These are phyloP conservation scores for Dryobota labecula DNA, from an alignment of 2,888 invertebrate species.

Conservation along the genomic window DNA sequence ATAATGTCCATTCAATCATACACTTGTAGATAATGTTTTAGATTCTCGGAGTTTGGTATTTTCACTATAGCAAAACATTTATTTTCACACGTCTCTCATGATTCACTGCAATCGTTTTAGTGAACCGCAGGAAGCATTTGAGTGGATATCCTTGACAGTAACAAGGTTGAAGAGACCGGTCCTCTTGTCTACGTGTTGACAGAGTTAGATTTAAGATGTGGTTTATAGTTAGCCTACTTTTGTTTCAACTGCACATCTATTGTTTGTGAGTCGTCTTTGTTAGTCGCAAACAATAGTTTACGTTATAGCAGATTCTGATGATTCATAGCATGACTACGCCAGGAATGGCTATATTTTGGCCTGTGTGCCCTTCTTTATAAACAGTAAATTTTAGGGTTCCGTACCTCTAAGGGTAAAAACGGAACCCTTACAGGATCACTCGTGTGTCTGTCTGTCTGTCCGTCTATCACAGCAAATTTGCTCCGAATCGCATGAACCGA, in stretches of 20 bases:
- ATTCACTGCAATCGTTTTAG: slow-evolving; percentile 65
- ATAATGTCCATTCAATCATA: slow-evolving; percentile 8
- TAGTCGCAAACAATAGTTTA: slow-evolving; percentile 27
- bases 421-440: too few relatives aligned
- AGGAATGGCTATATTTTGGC: slow-evolving; percentile 6
- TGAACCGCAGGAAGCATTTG: slow-evolving; percentile 80
- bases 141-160: slow-evolving; percentile 86
- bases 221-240: slow-evolving; percentile 29
- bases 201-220: slow-evolving; percentile 27
- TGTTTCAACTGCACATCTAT: slow-evolving; percentile 31
- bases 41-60: slow-evolving; percentile 17
- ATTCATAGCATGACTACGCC: slow-evolving; percentile 26
- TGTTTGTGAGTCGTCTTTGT: slow-evolving; percentile 42
- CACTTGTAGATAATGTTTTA: background rate
- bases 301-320: slow-evolving; percentile 6
- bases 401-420: too few relatives aligned
- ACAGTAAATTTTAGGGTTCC: background rate
- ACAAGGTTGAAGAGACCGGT: slow-evolving; percentile 81
- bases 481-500: too few relatives aligned
- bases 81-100: slow-evolving; percentile 55
- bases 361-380: background rate
- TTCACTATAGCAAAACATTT: slow-evolving; percentile 41
- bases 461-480: too few relatives aligned
- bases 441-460: too few relatives aligned
- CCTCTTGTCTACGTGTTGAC: slow-evolving; percentile 35